Percentiles rank a stretch among this genome's conserved stretches.
Evolutionary conservation across 2,113 vertebrate species (phyloP).

Genomic region (Saimiri boliviensis): DNA sequence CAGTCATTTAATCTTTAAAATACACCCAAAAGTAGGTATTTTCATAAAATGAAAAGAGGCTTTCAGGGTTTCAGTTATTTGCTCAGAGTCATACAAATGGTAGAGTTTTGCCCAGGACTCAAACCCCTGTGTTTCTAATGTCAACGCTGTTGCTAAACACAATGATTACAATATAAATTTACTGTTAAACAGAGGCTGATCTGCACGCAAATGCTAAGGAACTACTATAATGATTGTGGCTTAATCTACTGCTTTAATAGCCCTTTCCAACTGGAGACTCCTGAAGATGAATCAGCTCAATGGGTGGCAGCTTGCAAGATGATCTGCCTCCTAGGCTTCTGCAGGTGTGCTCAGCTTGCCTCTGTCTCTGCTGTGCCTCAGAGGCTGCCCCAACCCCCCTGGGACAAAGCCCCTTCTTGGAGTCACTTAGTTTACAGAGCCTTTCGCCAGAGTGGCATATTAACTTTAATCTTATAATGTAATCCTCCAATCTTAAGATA

Average conservation of each 20-base stretch:
- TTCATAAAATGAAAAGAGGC: slow-evolving; percentile 9
- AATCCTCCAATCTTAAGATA: not conserved
- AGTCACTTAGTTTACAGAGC: not conserved
- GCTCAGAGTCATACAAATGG: not conserved
- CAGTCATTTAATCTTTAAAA: slow-evolving; percentile 28
- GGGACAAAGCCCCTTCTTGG: not conserved
- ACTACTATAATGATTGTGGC: not conserved
- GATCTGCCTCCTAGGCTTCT: not conserved
- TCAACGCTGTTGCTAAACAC: not conserved
- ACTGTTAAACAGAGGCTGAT: not conserved
- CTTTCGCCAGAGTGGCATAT: not conserved
- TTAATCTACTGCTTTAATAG: not conserved
- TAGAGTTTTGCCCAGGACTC: not conserved
- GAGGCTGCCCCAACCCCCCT: not conserved
- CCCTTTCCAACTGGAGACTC: not conserved
- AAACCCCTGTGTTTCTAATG: not conserved
- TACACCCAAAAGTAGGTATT: not conserved
- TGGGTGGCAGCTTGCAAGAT: not conserved
- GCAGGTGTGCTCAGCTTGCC: not conserved
- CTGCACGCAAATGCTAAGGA: slow-evolving; percentile 3
- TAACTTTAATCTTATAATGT: not conserved
- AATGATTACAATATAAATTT: not conserved
- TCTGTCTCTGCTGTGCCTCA: not conserved
- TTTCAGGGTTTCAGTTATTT: not conserved
- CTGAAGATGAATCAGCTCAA: not conserved